Percentiles rank a stretch among this genome's conserved stretches.
Evolutionary conservation across 2,113 vertebrate genomes (phyloP).

Genomic region (Megaceryle torquata): DNA sequence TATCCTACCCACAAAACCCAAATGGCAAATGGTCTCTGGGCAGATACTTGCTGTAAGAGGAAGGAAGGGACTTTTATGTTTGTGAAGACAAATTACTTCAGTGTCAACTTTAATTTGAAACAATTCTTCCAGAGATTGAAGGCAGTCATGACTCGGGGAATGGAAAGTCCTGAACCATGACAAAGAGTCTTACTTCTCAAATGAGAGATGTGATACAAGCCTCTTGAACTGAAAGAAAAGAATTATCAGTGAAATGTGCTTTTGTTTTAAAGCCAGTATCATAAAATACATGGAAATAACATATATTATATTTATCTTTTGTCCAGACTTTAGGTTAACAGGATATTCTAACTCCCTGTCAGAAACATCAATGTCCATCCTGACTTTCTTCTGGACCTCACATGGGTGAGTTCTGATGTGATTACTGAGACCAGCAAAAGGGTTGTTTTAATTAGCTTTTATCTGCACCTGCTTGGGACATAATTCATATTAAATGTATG

Average conservation of each 20-base stretch:
- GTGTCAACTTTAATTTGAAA: not conserved
- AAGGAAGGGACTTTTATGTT: slow-evolving; percentile 11
- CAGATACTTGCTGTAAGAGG: not conserved
- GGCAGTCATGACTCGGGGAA: not conserved
- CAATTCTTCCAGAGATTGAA: slow-evolving; percentile 32
- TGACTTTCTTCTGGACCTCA: not conserved
- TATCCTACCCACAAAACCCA: slow-evolving; percentile 15
- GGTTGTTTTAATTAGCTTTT: not conserved
- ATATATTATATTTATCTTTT: not conserved
- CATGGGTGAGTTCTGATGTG: not conserved
- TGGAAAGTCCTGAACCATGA: not conserved
- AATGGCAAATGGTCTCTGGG: slow-evolving; percentile 12
- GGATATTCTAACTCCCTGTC: not conserved
- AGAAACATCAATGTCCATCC: not conserved
- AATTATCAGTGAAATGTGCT: not conserved
- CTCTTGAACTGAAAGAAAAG: slow-evolving; percentile 5
- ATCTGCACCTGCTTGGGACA: not conserved
- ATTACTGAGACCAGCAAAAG: not conserved
- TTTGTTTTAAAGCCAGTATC: not conserved
- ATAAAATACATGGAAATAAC: not conserved
- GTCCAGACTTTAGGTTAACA: not conserved
- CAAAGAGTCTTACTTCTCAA: slow-evolving; percentile 35
- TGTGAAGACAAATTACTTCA: slow-evolving; percentile 29
- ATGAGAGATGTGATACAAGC: not conserved
- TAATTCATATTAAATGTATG: not conserved